A percentile compares a stretch with the other conserved stretches of the same genome.
These are phyloP conservation scores for Drosophila mulleri DNA, from an alignment of 2,888 invertebrate species.

Conservation along the genomic window DNA sequence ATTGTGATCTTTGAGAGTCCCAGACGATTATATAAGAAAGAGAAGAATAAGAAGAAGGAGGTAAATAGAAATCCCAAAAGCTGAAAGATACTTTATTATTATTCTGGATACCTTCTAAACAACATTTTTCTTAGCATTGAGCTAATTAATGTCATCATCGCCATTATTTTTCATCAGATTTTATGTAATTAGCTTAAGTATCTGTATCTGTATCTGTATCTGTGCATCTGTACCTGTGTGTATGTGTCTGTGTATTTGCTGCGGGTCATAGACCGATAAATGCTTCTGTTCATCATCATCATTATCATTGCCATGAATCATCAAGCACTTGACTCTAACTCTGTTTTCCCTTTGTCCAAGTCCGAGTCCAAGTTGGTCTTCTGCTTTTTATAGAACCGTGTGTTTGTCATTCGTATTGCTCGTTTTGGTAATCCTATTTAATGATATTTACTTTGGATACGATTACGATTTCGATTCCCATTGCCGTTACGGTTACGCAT, in stretches of 20 bases:
- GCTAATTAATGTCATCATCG: slow-evolving; percentile 76
- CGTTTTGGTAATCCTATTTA: slow-evolving; percentile 76
- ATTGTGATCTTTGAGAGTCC: slow-evolving; percentile 53
- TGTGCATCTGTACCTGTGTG: background rate
- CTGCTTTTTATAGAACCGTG: slow-evolving; percentile 50
- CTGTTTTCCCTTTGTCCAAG: slow-evolving; percentile 17
- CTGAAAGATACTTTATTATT: slow-evolving; percentile 29
- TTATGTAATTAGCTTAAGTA: slow-evolving; percentile 66
- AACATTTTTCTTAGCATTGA: slow-evolving; percentile 34
- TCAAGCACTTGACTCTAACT: slow-evolving; percentile 14
- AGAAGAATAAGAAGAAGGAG: background rate
- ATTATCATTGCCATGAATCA: slow-evolving; percentile 55
- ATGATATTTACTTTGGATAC: slow-evolving; percentile 69
- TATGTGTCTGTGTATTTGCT: background rate
- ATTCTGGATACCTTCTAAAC: slow-evolving; percentile 1
- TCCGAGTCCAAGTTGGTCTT: slow-evolving; percentile 13
- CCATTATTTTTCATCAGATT: slow-evolving; percentile 58
- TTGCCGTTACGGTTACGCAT: slow-evolving; percentile 68
- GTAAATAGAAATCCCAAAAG: slow-evolving; percentile 7
- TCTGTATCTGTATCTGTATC: slow-evolving; percentile 9
- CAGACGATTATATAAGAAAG: slow-evolving; percentile 31
- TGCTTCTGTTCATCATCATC: slow-evolving; percentile 72
- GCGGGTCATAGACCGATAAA: slow-evolving; percentile 74
- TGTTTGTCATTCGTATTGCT: slow-evolving; percentile 54
- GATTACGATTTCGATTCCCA: slow-evolving; percentile 53